These are phyloP conservation scores for Drosophila nigrodunni DNA, from an alignment of 1,140 invertebrate species.

Conservation along the genomic window DNA sequence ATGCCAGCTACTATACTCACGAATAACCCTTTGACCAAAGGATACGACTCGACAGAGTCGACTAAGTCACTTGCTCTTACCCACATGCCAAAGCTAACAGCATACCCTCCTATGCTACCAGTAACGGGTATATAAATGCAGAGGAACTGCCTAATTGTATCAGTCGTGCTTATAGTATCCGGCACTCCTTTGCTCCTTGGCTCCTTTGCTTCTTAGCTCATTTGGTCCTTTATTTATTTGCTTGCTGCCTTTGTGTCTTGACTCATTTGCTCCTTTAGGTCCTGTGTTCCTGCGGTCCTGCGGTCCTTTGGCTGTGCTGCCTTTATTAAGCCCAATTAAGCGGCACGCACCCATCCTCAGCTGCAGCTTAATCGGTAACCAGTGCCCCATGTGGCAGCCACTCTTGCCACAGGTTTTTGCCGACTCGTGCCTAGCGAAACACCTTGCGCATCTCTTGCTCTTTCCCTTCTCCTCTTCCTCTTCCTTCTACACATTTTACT, in stretches of 20 bases:
- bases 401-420: conserved; percentile 8
- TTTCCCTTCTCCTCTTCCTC: background rate
- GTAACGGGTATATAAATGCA: background rate
- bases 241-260: background rate
- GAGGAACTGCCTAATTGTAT: conserved; percentile 43
- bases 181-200: no score
- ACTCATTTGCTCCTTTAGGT: no score
- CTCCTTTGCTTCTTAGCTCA: no score
- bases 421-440: conserved; percentile 57
- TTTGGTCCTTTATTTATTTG: no score
- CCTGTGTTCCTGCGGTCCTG: background rate
- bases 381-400: conserved; percentile 6
- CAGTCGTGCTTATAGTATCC: background rate
- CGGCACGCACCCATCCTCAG: conserved; percentile 35
- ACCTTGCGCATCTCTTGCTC: conserved; percentile 41
- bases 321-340: conserved; percentile 50
- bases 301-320: background rate
- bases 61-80: no score
- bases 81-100: no score
- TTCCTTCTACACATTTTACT: no score
- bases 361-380: conserved; percentile 36
- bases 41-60: no score
- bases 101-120: no score
- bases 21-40: no score
- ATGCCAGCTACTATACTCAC: no score